Percentiles rank a stretch among this genome's conserved stretches.
These are phyloP conservation scores for Myoxocephalus aenaeus DNA, from an alignment of 2,797 vertebrate species.

Conservation along the genomic window DNA sequence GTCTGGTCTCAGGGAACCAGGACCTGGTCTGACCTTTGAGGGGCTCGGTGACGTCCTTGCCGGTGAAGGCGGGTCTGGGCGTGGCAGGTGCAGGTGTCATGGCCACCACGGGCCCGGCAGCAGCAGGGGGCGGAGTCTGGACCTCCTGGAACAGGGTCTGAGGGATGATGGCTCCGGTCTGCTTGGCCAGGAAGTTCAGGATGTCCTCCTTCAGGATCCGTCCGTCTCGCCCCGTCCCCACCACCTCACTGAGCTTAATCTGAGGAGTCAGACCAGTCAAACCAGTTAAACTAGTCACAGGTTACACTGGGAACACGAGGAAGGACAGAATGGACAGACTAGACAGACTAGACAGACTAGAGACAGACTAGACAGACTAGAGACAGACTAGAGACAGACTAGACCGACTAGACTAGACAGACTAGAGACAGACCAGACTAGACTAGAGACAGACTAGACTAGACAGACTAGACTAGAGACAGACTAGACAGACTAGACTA, in stretches of 20 bases:
- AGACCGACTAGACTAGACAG: background rate
- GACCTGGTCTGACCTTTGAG: constrained; percentile 86
- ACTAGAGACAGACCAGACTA: background rate
- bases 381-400: background rate
- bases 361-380: background rate
- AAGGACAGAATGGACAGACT: background rate
- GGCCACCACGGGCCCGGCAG: constrained; percentile 41
- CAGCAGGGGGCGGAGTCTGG: constrained; percentile 67
- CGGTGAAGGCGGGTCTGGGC: constrained; percentile 85
- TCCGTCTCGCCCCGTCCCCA: constrained; percentile 93
- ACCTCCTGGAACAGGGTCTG: constrained; percentile 90
- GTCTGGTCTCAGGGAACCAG: too few relatives aligned
- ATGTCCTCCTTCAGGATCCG: constrained; percentile 99
- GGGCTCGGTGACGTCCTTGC: constrained; percentile 91
- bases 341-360: background rate
- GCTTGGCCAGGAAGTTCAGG: constrained; percentile 92
- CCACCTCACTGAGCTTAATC: constrained; percentile 97
- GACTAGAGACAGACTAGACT: too few relatives aligned
- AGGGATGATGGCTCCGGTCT: constrained; percentile 96
- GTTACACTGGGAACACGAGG: background rate
- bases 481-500: background rate
- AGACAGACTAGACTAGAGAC: background rate
- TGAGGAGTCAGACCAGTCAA: constrained; percentile 61
- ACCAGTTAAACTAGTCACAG: background rate
- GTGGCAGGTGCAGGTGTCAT: constrained; percentile 64